Base-by-base conservation (phyloP, 2,113 vertebrate genomes). In the Bos javanicus region DNA sequence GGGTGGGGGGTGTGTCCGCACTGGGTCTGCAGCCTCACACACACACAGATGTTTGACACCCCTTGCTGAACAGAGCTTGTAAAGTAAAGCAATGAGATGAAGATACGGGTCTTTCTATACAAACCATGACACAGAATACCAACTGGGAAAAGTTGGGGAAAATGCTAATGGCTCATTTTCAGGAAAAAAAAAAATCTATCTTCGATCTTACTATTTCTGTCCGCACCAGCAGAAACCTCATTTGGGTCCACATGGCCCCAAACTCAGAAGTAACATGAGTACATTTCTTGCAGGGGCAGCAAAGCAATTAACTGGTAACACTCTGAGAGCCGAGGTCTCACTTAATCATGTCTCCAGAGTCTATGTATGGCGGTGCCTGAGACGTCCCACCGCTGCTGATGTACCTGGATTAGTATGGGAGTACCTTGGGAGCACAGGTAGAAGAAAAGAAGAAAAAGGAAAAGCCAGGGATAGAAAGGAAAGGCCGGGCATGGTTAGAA, bases 1-100 rank as follows among this genome's bases (percentile, higher is more conserved):
- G 10, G 14, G 25, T 12, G 2, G n/a, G 1, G 25, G 4, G 26
- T 16, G 3, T 4, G 30, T 26, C n/a, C 30, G 3, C 52, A 17
- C 0, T 0, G 2, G 0, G 3, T 25, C 71, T 12, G 36, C 33
- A 11, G 64, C 11, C 33, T 16, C 9, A 14, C 2, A 23, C 21
- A 23, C 21, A 26, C 21, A 19, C 0, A 56, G 52, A n/a, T 46
- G 12, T 12, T 7, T 19, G 26, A n/a, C 6, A 36, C 5, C 56
- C 43, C 9, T 10, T n/a, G 87, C 56, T 43, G 83, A 85, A 7
- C 6, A 26, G 33, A 36, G 36, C 23, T 54, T 25, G 7, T 4
- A 43, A 54, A 96, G 60, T 56, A 33, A 57, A 87, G 76, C 39
- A 15, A 16, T 1, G 48, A 67, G 48, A 25, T 4, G 81, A 21